Percentiles rank a stretch among this genome's conserved stretches.
phyloP scores from a whole-genome alignment of 2,888 invertebrate genomes.

The Rutpela maculata region DNA sequence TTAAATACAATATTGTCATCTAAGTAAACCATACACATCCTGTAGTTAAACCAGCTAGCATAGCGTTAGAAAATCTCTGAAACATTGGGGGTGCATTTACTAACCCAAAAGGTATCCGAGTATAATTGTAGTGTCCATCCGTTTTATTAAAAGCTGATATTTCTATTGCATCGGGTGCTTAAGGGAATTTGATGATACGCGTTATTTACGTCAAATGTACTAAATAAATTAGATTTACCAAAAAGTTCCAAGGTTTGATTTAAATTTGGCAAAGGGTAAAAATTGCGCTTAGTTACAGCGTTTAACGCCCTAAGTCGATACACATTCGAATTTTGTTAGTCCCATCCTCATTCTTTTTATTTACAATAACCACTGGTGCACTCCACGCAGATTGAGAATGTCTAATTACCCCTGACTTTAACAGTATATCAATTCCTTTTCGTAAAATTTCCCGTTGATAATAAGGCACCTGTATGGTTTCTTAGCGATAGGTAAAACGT shows the following conservation, averaged over 20 bases:
- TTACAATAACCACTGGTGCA: too few relatives aligned
- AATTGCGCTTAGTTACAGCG: not conserved
- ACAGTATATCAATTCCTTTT: not conserved
- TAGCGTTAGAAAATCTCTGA: conserved; percentile 20
- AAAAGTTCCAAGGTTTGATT: not conserved
- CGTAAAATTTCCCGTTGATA: too few relatives aligned
- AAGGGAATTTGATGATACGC: conserved; percentile 42
- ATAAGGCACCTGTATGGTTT: too few relatives aligned
- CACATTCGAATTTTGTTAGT: not conserved
- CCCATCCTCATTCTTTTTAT: not conserved
- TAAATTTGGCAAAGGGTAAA: conserved; percentile 5
- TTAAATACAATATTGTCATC: too few relatives aligned
- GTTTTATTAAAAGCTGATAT: conserved; percentile 41
- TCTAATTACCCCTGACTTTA: not conserved
- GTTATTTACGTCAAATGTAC: too few relatives aligned
- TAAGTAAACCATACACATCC: conserved; percentile 32
- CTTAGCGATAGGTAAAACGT: too few relatives aligned
- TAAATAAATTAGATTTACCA: too few relatives aligned
- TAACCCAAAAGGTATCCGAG: conserved; percentile 43
- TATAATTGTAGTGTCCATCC: conserved; percentile 40
- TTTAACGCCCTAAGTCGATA: not conserved
- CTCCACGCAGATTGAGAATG: not conserved
- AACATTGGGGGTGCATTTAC: conserved; percentile 40
- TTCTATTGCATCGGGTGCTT: conserved; percentile 6
- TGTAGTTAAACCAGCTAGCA: conserved; percentile 7